phyloP scores from a whole-genome alignment of 1,140 invertebrate genomes.

The Kradibia gibbosae region DNA sequence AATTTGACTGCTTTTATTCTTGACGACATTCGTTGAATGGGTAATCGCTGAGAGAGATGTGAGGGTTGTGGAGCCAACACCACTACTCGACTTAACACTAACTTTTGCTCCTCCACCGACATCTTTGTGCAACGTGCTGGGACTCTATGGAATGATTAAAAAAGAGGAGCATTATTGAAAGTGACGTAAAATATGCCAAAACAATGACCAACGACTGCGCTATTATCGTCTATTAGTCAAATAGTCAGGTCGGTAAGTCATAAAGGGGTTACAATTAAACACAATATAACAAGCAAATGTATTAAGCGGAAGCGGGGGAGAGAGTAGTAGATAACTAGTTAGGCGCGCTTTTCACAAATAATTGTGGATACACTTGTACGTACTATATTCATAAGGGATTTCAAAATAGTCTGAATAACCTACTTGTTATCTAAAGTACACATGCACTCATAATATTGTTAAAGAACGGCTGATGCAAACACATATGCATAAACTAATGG shows the following conservation, averaged over 20 bases:
- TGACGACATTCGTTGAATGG: slow-evolving; percentile 68
- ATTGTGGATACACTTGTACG: slow-evolving; percentile 26
- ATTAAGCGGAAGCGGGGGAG: not conserved
- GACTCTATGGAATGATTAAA: slow-evolving; percentile 67
- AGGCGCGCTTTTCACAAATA: not conserved
- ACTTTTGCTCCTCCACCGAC: slow-evolving; percentile 71
- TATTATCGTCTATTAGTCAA: not conserved
- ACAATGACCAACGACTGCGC: too few relatives aligned
- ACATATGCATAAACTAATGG: not conserved
- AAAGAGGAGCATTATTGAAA: not conserved
- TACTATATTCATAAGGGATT: slow-evolving; percentile 23
- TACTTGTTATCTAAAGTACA: slow-evolving; percentile 7
- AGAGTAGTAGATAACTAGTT: slow-evolving; percentile 1
- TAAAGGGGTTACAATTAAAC: not conserved
- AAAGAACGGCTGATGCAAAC: not conserved
- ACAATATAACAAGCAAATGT: not conserved
- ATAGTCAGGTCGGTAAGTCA: not conserved
- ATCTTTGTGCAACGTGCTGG: slow-evolving; percentile 72
- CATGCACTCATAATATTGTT: not conserved
- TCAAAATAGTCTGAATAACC: not conserved
- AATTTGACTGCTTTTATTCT: slow-evolving; percentile 68
- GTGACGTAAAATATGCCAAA: not conserved
- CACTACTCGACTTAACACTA: slow-evolving; percentile 68
- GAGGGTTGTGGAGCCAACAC: slow-evolving; percentile 68
- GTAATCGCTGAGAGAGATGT: slow-evolving; percentile 69